A percentile compares a stretch with the other conserved stretches of the same genome.
Evolutionary conservation across 2,797 vertebrate species (phyloP).

Genomic region (Muscicapa striata): DNA sequence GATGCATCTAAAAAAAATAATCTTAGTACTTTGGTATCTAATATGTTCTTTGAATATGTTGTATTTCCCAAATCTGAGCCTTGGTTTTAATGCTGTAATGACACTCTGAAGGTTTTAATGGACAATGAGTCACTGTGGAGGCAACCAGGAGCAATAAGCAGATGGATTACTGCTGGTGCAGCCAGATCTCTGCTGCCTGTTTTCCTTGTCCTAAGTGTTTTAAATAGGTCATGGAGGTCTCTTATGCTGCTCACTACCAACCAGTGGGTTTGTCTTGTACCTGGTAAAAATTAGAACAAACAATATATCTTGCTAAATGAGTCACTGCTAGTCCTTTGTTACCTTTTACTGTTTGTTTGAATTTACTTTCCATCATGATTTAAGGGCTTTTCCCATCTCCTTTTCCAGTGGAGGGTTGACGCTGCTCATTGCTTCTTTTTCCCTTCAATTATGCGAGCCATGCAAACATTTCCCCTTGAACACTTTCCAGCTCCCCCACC

Average conservation of each 20-base stretch:
- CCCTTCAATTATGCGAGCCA: background rate
- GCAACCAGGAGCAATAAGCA: background rate
- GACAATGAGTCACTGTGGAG: background rate
- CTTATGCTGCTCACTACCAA: background rate
- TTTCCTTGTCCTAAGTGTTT: background rate
- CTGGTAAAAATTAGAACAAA: conserved; percentile 12
- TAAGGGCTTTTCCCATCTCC: conserved; percentile 42
- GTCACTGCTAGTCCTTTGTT: conserved; percentile 26
- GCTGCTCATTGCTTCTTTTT: background rate
- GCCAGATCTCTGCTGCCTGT: background rate
- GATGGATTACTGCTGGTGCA: background rate
- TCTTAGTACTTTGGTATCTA: background rate
- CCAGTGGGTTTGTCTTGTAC: background rate
- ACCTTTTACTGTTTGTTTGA: conserved; percentile 21
- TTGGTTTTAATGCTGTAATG: background rate
- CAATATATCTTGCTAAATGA: background rate
- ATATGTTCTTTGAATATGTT: background rate
- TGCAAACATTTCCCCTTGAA: conserved; percentile 39
- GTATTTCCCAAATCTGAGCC: background rate
- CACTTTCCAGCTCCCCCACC: conserved; percentile 30
- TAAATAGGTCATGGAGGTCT: background rate
- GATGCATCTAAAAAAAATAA: conserved; percentile 63
- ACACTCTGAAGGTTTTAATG: background rate
- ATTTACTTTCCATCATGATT: conserved; percentile 9
- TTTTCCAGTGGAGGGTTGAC: background rate